A percentile compares a stretch with the other conserved stretches of the same genome.
phyloP scores from a whole-genome alignment of 2,113 vertebrate genomes.

The Grallaria varia region DNA sequence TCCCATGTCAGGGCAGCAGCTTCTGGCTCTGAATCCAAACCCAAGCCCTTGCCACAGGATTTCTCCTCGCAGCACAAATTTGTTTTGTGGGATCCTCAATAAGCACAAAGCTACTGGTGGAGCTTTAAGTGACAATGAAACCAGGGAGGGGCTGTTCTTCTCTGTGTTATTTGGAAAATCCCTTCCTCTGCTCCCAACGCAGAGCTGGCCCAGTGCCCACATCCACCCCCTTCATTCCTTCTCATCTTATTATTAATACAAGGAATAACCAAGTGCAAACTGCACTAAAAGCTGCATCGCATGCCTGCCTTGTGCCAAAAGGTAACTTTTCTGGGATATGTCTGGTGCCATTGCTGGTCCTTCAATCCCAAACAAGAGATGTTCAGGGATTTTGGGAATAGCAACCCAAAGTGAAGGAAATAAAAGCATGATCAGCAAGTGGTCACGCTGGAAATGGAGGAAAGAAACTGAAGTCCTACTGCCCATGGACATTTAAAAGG shows the following conservation, averaged over 20 bases:
- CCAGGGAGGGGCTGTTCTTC: neutral
- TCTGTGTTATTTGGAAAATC: conserved; percentile 2
- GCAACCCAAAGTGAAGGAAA: neutral
- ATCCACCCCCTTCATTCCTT: neutral
- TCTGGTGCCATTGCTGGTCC: neutral
- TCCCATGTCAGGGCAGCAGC: neutral
- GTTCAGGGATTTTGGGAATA: neutral
- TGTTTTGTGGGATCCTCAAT: neutral
- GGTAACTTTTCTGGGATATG: neutral
- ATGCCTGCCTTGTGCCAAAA: too few relatives aligned
- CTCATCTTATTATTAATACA: neutral
- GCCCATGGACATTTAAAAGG: neutral
- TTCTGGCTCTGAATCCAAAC: neutral
- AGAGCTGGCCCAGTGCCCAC: neutral
- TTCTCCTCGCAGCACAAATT: neutral
- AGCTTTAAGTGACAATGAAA: neutral
- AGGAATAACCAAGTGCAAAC: neutral
- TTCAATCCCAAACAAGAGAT: neutral
- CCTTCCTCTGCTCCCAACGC: neutral
- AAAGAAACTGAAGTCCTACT: neutral
- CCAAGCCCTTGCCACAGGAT: neutral
- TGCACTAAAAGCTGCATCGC: too few relatives aligned
- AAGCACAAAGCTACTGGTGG: neutral
- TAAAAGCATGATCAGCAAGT: neutral
- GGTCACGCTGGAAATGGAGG: neutral